Evolutionary conservation across 1,140 invertebrate genomes (phyloP).

Genomic region (Watersipora subatra): DNA sequence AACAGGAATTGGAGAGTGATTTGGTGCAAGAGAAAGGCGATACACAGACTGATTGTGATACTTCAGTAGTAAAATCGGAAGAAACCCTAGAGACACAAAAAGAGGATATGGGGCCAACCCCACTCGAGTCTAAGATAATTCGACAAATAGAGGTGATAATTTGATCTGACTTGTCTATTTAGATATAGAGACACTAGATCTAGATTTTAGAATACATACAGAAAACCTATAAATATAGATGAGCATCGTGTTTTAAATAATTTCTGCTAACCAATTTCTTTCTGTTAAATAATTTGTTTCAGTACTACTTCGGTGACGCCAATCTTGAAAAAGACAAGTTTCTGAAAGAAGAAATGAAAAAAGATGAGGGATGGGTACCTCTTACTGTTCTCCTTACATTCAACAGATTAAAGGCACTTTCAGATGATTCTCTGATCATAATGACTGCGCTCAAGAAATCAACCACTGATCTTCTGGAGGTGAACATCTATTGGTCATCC

Average conservation of each 20-base stretch:
- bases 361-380: conserved; percentile 68
- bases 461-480: conserved; percentile 54
- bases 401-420: conserved; percentile 63
- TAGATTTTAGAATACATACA: too few species aligned
- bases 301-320: conserved; percentile 71
- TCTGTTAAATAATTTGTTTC: too few species aligned
- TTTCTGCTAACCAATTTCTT: too few species aligned
- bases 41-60: neutral
- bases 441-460: conserved; percentile 60
- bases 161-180: neutral
- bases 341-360: conserved; percentile 62
- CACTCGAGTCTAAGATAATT: neutral
- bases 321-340: conserved; percentile 83
- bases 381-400: conserved; percentile 64
- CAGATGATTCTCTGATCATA: conserved; percentile 56
- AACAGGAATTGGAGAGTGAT: neutral
- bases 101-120: too few species aligned
- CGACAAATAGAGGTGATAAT: conserved; percentile 2
- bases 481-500: conserved; percentile 39
- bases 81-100: too few species aligned
- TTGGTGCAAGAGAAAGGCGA: neutral
- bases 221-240: too few species aligned
- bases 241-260: too few species aligned
- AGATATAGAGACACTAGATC: too few species aligned
- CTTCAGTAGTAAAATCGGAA: too few species aligned